Evolutionary conservation across 2,797 vertebrate genomes (phyloP).

Genomic region (Clarias fuscus): DNA sequence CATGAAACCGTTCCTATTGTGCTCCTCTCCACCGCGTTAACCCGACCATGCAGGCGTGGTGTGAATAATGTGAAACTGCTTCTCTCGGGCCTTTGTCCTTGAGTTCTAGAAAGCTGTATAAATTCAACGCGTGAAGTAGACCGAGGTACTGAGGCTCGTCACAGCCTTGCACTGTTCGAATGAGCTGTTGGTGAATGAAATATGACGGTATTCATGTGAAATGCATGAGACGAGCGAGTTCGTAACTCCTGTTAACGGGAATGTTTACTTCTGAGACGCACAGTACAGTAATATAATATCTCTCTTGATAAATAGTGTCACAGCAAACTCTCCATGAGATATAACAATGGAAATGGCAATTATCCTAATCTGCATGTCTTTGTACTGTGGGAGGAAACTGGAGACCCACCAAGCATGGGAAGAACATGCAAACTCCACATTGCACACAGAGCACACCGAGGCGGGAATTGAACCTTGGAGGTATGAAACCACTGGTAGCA

Average conservation of each 20-base stretch:
- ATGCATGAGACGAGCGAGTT: background rate
- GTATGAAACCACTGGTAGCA: too few species aligned
- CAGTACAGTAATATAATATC: background rate
- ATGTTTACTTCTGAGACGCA: background rate
- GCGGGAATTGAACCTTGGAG: too few species aligned
- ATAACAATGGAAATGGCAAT: background rate
- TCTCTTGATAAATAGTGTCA: background rate
- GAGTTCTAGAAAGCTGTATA: conserved; percentile 35
- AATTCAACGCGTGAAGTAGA: conserved; percentile 19
- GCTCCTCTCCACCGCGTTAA: conserved; percentile 41
- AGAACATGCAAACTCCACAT: too few species aligned
- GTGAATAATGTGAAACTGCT: conserved; percentile 64
- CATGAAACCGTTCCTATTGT: conserved; percentile 60
- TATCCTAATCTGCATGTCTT: background rate
- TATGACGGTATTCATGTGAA: background rate
- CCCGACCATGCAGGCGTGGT: conserved; percentile 64
- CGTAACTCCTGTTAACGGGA: background rate
- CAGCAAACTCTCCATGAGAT: background rate
- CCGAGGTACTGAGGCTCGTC: background rate
- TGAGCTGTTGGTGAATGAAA: background rate
- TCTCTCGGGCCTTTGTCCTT: conserved; percentile 59
- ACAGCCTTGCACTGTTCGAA: background rate
- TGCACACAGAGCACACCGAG: too few species aligned
- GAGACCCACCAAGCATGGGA: too few species aligned
- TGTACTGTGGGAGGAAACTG: too few species aligned